Conservation (phyloP, 92 coral and sea anemone genomes). For the Epizoanthus ramosus region DNA sequence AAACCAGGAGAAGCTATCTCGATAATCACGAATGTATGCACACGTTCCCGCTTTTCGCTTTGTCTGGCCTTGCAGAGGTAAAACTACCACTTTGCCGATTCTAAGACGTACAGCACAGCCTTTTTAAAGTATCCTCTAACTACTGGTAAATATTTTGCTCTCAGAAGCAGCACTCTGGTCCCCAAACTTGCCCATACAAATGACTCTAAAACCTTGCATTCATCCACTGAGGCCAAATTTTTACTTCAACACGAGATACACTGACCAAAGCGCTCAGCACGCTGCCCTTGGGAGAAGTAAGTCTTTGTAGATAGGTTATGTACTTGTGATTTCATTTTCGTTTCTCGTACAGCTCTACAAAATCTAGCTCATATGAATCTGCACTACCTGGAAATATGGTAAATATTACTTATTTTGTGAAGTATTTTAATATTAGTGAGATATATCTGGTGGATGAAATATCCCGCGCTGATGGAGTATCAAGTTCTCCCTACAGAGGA, state of each 20-base stretch:
- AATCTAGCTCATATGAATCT: neutral
- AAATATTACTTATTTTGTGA: neutral
- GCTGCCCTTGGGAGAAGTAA: constrained; percentile 43
- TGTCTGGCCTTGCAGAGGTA: constrained; percentile 63
- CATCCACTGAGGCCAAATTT: constrained; percentile 90
- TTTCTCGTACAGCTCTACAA: neutral
- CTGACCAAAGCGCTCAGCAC: constrained; percentile 79
- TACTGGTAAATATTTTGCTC: constrained; percentile 37
- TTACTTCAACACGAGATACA: constrained; percentile 97
- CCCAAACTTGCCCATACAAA: constrained; percentile 76
- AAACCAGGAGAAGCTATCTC: constrained; percentile 68
- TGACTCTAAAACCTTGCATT: constrained; percentile 70
- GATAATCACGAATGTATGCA: constrained; percentile 65
- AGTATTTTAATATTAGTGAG: neutral
- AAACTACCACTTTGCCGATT: constrained; percentile 53
- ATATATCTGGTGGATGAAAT: constrained; percentile 19
- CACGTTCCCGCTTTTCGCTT: constrained; percentile 60
- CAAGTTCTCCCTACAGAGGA: constrained; percentile 9
- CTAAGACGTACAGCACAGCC: constrained; percentile 40
- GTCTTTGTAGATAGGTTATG: constrained; percentile 26
- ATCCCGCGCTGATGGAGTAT: constrained; percentile 36
- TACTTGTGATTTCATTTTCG: constrained; percentile 31
- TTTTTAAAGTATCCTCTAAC: constrained; percentile 33
- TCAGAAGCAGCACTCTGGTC: constrained; percentile 47
- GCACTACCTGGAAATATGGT: neutral